A percentile compares a stretch with the other conserved stretches of the same genome.
These are phyloP conservation scores for Epizoanthus illoricatus DNA, from an alignment of 92 coral and sea anemone genomes.

Conservation along the genomic window DNA sequence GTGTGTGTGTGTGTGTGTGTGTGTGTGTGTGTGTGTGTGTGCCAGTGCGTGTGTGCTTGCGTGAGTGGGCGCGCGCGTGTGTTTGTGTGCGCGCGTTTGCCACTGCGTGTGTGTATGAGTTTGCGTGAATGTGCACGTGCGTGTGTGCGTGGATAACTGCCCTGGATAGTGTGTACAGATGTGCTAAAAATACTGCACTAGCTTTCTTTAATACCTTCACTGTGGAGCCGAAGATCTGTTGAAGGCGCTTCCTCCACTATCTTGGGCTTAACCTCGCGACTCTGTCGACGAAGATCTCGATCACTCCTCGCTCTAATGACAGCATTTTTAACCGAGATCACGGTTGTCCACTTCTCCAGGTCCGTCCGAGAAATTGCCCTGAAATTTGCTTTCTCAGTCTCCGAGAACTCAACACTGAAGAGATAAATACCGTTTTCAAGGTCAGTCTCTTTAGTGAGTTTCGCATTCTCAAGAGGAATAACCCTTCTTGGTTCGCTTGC, in stretches of 20 bases:
- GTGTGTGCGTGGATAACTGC: background rate
- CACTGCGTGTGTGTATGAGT: background rate
- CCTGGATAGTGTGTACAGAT: background rate
- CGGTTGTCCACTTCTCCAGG: slow-evolving; percentile 91
- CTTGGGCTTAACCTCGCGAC: slow-evolving; percentile 27
- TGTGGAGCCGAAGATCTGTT: background rate
- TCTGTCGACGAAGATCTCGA: slow-evolving; percentile 49
- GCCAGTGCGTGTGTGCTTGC: background rate
- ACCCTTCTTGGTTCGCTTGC: slow-evolving; percentile 52
- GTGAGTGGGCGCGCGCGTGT: background rate
- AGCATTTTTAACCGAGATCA: slow-evolving; percentile 77
- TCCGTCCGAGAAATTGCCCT: slow-evolving; percentile 82
- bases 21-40: background rate
- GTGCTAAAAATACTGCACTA: background rate
- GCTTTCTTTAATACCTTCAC: slow-evolving; percentile 15
- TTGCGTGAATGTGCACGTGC: background rate
- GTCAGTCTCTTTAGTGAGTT: slow-evolving; percentile 65
- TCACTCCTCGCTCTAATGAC: slow-evolving; percentile 73
- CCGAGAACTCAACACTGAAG: slow-evolving; percentile 73
- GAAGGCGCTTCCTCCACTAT: slow-evolving; percentile 46
- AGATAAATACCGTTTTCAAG: slow-evolving; percentile 56
- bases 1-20: background rate
- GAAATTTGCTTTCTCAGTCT: slow-evolving; percentile 59
- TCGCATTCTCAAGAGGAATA: slow-evolving; percentile 60
- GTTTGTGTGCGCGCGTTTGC: background rate